Conservation (phyloP, 1,140 invertebrate species). For the Ridgeia piscesae region DNA sequence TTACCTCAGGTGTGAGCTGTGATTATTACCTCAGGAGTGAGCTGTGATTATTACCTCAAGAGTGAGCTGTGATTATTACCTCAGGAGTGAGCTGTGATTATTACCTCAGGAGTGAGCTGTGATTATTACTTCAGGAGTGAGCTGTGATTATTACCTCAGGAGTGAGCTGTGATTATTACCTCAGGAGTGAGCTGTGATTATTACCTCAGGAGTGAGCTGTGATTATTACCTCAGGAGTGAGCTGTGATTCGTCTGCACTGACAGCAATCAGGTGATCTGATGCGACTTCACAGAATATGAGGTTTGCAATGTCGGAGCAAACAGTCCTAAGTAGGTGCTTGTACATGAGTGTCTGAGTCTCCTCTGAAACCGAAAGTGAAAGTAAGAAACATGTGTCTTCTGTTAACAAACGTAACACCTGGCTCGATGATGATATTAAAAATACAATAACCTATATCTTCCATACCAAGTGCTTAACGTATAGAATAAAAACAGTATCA, state of each 20-base stretch:
- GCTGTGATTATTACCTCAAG: slow-evolving; percentile 16
- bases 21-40: slow-evolving; percentile 56
- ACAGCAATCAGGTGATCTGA: slow-evolving; percentile 56
- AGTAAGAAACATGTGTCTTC: slow-evolving; percentile 72
- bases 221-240: slow-evolving; percentile 56
- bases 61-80: no score
- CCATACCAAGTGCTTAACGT: neutral
- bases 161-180: slow-evolving; percentile 54
- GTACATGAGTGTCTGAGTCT: slow-evolving; percentile 67
- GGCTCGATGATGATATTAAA: neutral
- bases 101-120: slow-evolving; percentile 56
- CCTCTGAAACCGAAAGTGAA: slow-evolving; percentile 54
- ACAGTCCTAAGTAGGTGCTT: slow-evolving; percentile 84
- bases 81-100: no score
- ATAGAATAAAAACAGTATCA: neutral
- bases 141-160: no score
- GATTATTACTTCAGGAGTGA: slow-evolving; percentile 12
- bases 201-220: slow-evolving; percentile 56
- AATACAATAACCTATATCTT: neutral
- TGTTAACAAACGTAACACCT: slow-evolving; percentile 33
- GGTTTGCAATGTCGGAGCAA: slow-evolving; percentile 80
- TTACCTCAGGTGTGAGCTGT: no score
- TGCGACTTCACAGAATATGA: slow-evolving; percentile 65
- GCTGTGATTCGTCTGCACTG: slow-evolving; percentile 11
- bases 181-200: slow-evolving; percentile 31